These are phyloP conservation scores for Temnothorax longispinosus DNA, from an alignment of 1,140 invertebrate genomes.

Conservation along the genomic window DNA sequence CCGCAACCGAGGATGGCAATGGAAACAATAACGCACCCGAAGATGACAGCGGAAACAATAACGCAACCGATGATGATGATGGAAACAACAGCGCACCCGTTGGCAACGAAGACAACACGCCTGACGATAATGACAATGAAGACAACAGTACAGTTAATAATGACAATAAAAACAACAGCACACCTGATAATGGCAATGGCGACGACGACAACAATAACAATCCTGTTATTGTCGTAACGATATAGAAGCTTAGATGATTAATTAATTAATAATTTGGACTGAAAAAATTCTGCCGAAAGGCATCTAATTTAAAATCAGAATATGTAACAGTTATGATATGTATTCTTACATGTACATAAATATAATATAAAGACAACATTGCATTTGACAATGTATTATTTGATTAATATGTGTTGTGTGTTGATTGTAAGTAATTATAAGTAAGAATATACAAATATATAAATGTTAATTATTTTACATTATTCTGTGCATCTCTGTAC, in stretches of 20 bases:
- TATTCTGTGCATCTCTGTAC: not conserved
- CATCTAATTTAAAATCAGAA: slow-evolving; percentile 2
- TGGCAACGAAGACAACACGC: not conserved
- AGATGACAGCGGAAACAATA: not conserved
- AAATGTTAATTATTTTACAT: not conserved
- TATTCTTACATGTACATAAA: not conserved
- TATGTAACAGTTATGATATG: not conserved
- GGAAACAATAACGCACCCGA: not conserved
- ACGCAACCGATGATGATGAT: not conserved
- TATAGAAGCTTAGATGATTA: not conserved
- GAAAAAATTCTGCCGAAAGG: not conserved
- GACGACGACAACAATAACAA: not conserved
- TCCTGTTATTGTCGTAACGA: not conserved
- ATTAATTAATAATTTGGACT: slow-evolving; percentile 8
- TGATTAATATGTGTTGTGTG: not conserved
- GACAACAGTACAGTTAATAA: not conserved
- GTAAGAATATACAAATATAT: not conserved
- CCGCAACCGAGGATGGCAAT: not conserved
- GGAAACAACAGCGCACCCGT: not conserved
- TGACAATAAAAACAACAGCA: not conserved
- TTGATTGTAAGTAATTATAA: slow-evolving; percentile 13
- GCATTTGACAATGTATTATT: not conserved
- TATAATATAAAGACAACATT: slow-evolving; percentile 14
- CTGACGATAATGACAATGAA: not conserved
- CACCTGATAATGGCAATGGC: not conserved